Evolutionary conservation across 2,113 vertebrate genomes (phyloP).

Genomic region (Suricata suricatta): DNA sequence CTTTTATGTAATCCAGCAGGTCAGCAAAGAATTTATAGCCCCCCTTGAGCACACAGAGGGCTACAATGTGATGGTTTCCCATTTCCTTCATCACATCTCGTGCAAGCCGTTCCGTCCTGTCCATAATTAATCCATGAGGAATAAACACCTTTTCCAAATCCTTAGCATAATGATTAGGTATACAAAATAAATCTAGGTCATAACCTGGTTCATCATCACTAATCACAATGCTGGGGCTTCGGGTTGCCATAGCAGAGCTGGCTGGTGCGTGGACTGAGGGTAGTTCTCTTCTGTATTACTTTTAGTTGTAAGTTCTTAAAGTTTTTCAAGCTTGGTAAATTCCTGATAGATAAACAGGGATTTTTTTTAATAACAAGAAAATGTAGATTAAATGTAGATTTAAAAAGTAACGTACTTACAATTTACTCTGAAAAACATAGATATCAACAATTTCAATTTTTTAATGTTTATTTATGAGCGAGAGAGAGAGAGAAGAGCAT

Average conservation of each 20-base stretch:
- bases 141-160: background rate
- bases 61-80: conserved; percentile 98
- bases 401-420: conserved; percentile 19
- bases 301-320: background rate
- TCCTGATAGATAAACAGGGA: background rate
- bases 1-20: conserved; percentile 98
- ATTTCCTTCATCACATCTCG: conserved; percentile 98
- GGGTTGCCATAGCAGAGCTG: background rate
- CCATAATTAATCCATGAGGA: background rate
- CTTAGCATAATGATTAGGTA: background rate
- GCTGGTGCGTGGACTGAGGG: background rate
- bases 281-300: background rate
- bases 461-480: too few species aligned
- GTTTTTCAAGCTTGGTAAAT: conserved; percentile 22
- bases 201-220: background rate
- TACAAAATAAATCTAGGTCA: background rate
- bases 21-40: conserved; percentile 99
- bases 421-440: background rate
- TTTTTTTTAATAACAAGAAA: background rate
- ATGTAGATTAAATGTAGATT: background rate
- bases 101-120: conserved; percentile 96
- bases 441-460: background rate
- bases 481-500: too few species aligned
- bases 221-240: background rate
- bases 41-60: conserved; percentile 98